Base-by-base conservation (phyloP, 2,797 vertebrate genomes). In the Trachops cirrhosus region DNA sequence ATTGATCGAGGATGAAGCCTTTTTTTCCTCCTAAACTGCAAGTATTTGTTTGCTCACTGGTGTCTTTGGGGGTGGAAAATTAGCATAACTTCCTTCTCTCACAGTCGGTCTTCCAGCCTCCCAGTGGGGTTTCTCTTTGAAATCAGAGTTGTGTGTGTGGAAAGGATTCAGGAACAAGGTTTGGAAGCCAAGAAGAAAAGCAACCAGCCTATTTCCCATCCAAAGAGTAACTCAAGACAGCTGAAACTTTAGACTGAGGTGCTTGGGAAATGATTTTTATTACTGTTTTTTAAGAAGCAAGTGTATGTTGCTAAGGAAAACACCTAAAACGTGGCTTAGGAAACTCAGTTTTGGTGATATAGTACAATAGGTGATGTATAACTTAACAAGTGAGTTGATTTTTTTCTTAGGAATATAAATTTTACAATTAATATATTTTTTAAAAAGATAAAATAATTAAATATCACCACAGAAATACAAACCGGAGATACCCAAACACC, bases 151-250 rank as follows among this genome's bases (percentile, higher is more conserved):
- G 73, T 83, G 64, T 95, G 52, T 91, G 70, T 93, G 89, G 82
- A 97, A 93, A 75, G 83, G 96, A 86, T 95, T 96, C 94, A 77
- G 95, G 68, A 96, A 50, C 85, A 41, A 96, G 34, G 11, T 64
- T 96, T 83, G 50, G 67, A 64, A 77, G 89, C 95, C 86, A 75
- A 82, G 92, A 97, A 96, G 89, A 96, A 97, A 97, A 93, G 93
- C 79, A 94, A 89, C 39, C 3, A 3, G 73, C 57, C 57, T 89
- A 67, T 84, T 95, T 97, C 94, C 91, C 89, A 86, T 95, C 93
- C 86, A 92, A 46, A 93, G 67, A 78, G 96, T 95, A 97, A 97
- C 96, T 91, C 95, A 94, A 96, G 86, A 97, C 95, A 97, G 94
- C 95, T 97, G 95, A 86, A 86, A 97, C 73, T 96, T 93, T 59